phyloP scores from a whole-genome alignment of 2,888 invertebrate species.

The Heliconius ismenius region DNA sequence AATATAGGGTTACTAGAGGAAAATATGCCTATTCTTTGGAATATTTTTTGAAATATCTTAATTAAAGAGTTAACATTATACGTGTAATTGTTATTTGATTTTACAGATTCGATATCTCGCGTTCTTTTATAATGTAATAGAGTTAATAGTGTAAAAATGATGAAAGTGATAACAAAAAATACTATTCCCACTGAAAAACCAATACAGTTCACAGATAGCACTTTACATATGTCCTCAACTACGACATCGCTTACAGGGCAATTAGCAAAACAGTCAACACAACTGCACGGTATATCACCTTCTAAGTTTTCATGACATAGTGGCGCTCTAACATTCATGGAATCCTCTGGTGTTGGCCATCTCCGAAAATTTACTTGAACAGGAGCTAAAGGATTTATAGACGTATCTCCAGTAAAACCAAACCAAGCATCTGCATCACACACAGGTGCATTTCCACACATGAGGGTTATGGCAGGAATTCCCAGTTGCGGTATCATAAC shows the following conservation, averaged over 20 bases:
- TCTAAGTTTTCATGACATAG: conserved; percentile 83
- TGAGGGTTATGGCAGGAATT: conserved; percentile 87
- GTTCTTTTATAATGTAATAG: conserved; percentile 49
- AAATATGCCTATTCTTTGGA: conserved; percentile 70
- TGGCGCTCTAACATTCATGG: conserved; percentile 73
- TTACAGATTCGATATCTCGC: conserved; percentile 28
- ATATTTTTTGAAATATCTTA: conserved; percentile 58
- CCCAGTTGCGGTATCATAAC: conserved; percentile 90
- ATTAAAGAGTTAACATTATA: conserved; percentile 52
- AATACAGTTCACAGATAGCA: conserved; percentile 84
- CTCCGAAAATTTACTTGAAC: conserved; percentile 84
- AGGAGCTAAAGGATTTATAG: conserved; percentile 80
- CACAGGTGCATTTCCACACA: conserved; percentile 86
- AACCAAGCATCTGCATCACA: conserved; percentile 86
- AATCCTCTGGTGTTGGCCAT: conserved; percentile 61
- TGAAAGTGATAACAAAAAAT: conserved; percentile 71
- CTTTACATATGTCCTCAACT: conserved; percentile 72
- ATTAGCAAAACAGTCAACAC: conserved; percentile 86
- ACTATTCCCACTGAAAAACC: conserved; percentile 84
- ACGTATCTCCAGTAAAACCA: conserved; percentile 82
- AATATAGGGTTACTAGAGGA: conserved; percentile 86
- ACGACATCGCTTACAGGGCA: conserved; percentile 80
- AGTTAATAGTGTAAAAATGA: conserved; percentile 60
- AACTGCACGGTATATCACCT: conserved; percentile 85
- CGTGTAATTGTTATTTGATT: conserved; percentile 33